Evolutionary conservation across 2,797 vertebrate genomes (phyloP), one percentile per base, ranked within the genome.

Genomic region (Serranus cabrilla): DNA sequence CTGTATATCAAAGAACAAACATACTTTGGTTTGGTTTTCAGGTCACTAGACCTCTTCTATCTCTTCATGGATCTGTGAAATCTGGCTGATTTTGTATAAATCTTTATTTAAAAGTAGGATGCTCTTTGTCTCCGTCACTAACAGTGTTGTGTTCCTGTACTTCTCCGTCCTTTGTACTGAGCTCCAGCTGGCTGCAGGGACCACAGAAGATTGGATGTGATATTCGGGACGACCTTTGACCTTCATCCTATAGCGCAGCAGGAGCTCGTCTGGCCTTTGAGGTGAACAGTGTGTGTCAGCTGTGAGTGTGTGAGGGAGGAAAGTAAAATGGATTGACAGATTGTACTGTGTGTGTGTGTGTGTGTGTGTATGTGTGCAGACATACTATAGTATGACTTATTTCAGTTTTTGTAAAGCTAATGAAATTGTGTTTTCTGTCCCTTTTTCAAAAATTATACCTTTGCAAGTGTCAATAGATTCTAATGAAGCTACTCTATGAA

Each of bases 221-320:
- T 74, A 69, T 85, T 7, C 59, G 14, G 34, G 31, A 31, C 55
- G 39, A 80, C 76, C 82, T 84, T 59, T 86, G 65, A 81, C 72
- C 74, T 58, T 8, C 0, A 13, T 74, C 76, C 74, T 83, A 71
- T 67, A 75, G 74, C 60, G 0, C 82, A 78, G 72, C 79, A n/a
- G 71, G 84, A 74, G 69, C 16, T 61, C n/a, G 77, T 78, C 71
- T 89, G 69, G 47, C 40, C 51, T 76, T 51, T 70, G 57, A 80
- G 55, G 54, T 57, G 57, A 50, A 75, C 66, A 46, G 5, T 5
- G 47, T 52, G 55, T 67, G 84, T 82, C 85, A 90, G 81, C 72
- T 88, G 85, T 62, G 79, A 11, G 52, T 58, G 82, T 74, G 83
- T 43, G 57, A 67, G 56, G 39, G 42, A 45, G 12, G 34, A 57